These are phyloP conservation scores for Drosophila mayri DNA, from an alignment of 1,140 invertebrate genomes.

Conservation along the genomic window DNA sequence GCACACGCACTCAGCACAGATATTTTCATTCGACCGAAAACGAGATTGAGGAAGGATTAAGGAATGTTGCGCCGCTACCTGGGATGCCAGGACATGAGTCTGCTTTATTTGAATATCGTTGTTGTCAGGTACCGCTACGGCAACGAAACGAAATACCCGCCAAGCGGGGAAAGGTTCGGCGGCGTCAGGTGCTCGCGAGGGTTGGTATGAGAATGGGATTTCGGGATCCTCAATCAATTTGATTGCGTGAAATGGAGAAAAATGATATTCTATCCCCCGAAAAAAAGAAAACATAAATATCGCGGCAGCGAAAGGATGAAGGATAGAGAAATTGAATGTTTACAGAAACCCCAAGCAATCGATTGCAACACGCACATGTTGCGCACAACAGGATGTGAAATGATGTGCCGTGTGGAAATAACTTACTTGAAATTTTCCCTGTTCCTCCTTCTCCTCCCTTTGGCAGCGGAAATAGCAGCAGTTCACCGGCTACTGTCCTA, in stretches of 20 bases:
- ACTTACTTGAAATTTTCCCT: constrained; percentile 31
- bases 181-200: constrained; percentile 60
- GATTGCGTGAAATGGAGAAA: constrained; percentile 79
- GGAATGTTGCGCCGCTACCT: constrained; percentile 44
- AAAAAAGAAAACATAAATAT: constrained; percentile 10
- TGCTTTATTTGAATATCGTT: constrained; percentile 71
- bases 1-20: constrained; percentile 18
- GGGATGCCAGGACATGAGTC: constrained; percentile 54
- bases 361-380: constrained; percentile 61
- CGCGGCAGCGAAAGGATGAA: constrained; percentile 2
- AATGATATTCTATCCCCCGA: constrained; percentile 60
- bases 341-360: constrained; percentile 53
- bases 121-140: constrained; percentile 34
- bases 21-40: constrained; percentile 81
- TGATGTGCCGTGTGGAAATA: constrained; percentile 29
- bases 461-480: constrained; percentile 59
- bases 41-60: constrained; percentile 80
- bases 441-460: neutral
- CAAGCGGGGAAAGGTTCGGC: constrained; percentile 38
- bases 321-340: constrained; percentile 51
- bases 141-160: constrained; percentile 14
- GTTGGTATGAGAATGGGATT: constrained; percentile 27
- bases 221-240: constrained; percentile 57
- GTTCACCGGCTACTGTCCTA: constrained; percentile 35
- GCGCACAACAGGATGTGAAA: constrained; percentile 55